Conservation (phyloP, 2,888 invertebrate species). For the Glaucopsyche alexis region DNA sequence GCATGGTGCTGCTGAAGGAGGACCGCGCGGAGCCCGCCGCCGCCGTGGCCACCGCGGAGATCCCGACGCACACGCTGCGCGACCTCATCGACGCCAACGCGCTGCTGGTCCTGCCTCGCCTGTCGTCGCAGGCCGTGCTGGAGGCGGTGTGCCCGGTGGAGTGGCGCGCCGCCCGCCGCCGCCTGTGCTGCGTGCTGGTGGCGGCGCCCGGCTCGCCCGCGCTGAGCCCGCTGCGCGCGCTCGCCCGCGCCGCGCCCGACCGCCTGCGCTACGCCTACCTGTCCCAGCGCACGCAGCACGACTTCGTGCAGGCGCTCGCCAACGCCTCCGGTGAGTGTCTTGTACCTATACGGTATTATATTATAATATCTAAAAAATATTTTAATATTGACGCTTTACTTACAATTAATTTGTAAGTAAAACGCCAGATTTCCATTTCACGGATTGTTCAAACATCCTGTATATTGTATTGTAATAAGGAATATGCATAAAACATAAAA, state of each 20-base stretch:
- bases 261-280: slow-evolving; percentile 93
- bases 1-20: slow-evolving; percentile 93
- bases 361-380: too few species aligned
- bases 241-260: slow-evolving; percentile 85
- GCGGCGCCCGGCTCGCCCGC: slow-evolving; percentile 82
- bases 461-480: too few species aligned
- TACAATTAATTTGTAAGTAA: too few species aligned
- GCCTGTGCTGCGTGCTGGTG: slow-evolving; percentile 88
- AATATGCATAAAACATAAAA: too few species aligned
- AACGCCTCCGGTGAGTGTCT: slow-evolving; percentile 68
- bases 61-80: slow-evolving; percentile 91
- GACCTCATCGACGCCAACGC: slow-evolving; percentile 94
- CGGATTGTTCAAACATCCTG: too few species aligned
- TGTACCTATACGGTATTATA: too few species aligned
- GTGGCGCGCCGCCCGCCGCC: slow-evolving; percentile 86
- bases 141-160: slow-evolving; percentile 94
- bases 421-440: too few species aligned
- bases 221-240: slow-evolving; percentile 68
- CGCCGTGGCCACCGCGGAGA: slow-evolving; percentile 93
- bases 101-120: slow-evolving; percentile 90
- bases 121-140: slow-evolving; percentile 93
- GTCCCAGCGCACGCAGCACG: slow-evolving; percentile 91
- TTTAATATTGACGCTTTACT: too few species aligned
- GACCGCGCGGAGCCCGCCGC: slow-evolving; percentile 89
- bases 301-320: slow-evolving; percentile 85